Base-by-base conservation (phyloP, 2,888 invertebrate species). In the Zelleria hepariella region DNA sequence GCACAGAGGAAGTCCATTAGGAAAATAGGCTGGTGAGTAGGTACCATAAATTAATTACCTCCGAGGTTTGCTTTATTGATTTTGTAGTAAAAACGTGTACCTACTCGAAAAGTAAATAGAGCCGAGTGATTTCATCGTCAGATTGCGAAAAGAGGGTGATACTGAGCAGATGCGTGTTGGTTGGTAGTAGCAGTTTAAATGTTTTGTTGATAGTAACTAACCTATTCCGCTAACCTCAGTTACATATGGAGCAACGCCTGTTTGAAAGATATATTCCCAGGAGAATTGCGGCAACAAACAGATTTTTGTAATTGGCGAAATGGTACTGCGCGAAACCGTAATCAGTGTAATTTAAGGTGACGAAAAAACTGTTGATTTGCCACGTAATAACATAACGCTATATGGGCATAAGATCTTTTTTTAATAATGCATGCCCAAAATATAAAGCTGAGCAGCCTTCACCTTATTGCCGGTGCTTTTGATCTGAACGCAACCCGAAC, bases 361-460 rank as follows among this genome's bases (percentile, higher is more conserved):
- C 49, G 60, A 56, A 57, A 57, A 32, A 5, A 2, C 23, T 52
- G 58, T 42, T 20, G 32, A 55, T 55, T 55, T 55, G 55, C 20
- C 55, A 32, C 55, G 32, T 59, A 56, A 51, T 83, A 82, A 81
- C 75, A 71, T 78, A 79, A 80, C 73, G 71, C 66, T 77, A 72
- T 75, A 74, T 73, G 73, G 75, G 72, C 77, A 73, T 75, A 75
- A 71, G 70, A 20, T 32, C 75, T 82, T 82, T 82, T 83, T 78
- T 79, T 78, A 78, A 77, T 79, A 79, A 80, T 77, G 80, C 82
- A 79, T 74, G 75, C 73, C 76, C 76, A 80, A 82, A 80, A 78
- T 77, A 77, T 67, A 69, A 69, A 76, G 69, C 32, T 67, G 68
- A 75, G 68, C 63, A 78, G 78, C 83, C 80, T 82, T 82, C 82